Evolutionary conservation across 2,888 invertebrate genomes (phyloP).

Genomic region (Ormyrus labotus): DNA sequence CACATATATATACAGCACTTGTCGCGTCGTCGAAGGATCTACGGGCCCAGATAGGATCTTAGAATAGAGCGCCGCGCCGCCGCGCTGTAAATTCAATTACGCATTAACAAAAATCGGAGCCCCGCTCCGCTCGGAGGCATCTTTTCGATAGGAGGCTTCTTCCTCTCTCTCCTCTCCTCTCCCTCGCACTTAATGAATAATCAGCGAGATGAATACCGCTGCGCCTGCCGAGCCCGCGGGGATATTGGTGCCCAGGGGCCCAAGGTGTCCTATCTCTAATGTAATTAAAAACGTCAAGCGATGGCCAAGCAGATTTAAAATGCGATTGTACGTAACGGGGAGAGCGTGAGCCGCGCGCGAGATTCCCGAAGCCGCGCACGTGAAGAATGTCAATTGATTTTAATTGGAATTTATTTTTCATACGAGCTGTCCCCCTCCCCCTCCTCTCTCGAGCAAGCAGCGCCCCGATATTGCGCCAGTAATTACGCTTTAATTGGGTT

Average conservation of each 20-base stretch:
- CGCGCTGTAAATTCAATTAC: constrained; percentile 71
- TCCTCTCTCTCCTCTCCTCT: constrained; percentile 2
- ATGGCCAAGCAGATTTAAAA: constrained; percentile 47
- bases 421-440: neutral
- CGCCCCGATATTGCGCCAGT: constrained; percentile 31
- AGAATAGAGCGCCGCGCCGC: constrained; percentile 63
- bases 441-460: neutral
- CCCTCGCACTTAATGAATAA: constrained; percentile 56
- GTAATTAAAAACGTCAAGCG: constrained; percentile 57
- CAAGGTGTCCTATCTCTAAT: constrained; percentile 57
- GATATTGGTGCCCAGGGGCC: constrained; percentile 50
- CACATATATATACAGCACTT: neutral
- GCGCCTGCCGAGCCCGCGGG: constrained; percentile 3
- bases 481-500: constrained; percentile 47
- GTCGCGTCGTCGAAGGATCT: constrained; percentile 65
- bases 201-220: constrained; percentile 55
- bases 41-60: constrained; percentile 67
- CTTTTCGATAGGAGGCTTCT: constrained; percentile 43
- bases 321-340: constrained; percentile 38
- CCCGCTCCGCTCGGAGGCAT: constrained; percentile 40
- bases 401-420: constrained; percentile 56
- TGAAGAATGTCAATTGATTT: constrained; percentile 56
- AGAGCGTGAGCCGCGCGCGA: neutral
- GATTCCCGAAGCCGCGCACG: neutral
- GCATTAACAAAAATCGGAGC: constrained; percentile 68